Evolutionary conservation across 2,888 invertebrate species (phyloP).

Genomic region (Plebejus anna): DNA sequence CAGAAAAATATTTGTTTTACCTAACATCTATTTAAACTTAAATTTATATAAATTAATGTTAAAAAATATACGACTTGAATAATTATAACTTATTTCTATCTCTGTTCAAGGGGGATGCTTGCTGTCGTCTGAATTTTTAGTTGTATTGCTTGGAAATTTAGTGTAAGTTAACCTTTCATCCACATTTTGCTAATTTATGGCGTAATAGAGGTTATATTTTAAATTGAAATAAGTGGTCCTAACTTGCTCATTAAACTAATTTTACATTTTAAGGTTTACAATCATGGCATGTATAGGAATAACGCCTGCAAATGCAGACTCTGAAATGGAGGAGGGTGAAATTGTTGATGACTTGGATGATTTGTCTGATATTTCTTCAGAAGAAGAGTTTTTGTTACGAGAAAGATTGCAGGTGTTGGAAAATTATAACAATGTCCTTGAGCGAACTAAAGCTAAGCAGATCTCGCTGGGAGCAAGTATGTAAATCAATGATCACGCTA

Average conservation of each 20-base stretch:
- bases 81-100: background rate
- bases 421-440: conserved; percentile 73
- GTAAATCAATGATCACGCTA: background rate
- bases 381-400: conserved; percentile 68
- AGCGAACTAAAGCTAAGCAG: conserved; percentile 67
- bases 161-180: background rate
- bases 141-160: background rate
- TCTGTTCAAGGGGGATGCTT: background rate
- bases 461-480: conserved; percentile 54
- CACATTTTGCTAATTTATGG: background rate
- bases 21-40: background rate
- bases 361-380: conserved; percentile 72
- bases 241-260: background rate
- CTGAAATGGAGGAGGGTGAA: conserved; percentile 75
- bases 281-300: conserved; percentile 57
- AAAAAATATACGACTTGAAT: background rate
- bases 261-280: conserved; percentile 30
- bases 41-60: background rate
- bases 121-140: background rate
- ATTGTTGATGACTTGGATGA: conserved; percentile 68
- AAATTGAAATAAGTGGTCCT: background rate
- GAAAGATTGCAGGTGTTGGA: conserved; percentile 69
- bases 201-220: background rate
- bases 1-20: background rate
- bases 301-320: conserved; percentile 52